Evolutionary conservation across 2,797 vertebrate genomes (phyloP), one percentile per base, ranked within the genome.

Genomic region (Ctenopoma kingsleyae): DNA sequence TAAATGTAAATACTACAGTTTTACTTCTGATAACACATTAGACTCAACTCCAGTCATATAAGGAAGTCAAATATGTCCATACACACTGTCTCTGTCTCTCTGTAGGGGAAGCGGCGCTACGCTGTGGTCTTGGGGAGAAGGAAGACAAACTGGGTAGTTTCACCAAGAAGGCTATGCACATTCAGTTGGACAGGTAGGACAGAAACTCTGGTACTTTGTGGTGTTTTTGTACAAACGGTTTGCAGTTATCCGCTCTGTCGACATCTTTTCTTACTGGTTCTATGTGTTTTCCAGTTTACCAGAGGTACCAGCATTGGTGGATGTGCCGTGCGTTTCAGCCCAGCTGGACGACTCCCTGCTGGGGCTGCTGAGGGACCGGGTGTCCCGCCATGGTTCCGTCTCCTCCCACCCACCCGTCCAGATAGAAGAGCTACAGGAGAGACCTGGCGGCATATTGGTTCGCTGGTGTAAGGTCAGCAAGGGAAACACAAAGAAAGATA

Each of bases 141-240:
- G 96, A 95, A 61, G 96, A 98, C 85, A 96, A 95, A 49, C 92
- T 99, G 60, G 96, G 96, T 87, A 97, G 79, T 81, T 99, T 99
- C 81, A 96, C 97, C 9, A 97, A 98, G 89, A 99, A 98, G 88
- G 97, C 98, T 48, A 93, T 98, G 51, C 96, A 98, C 80, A 98
- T 99, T 88, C 98, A 99, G 43, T 89, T 99, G 89, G 98, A 99
- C 90, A 99, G 98, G 97, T 98, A 88, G 92, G 68, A 62, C 41
- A 2, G 27, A 32, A 7, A 11, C 8, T 6, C 11, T 44, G 25
- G 1, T 16, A 2, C 32, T 13, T 22, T 1, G 0, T 48, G 51
- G 7, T 22, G 25, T 3, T 35, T 62, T 44, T 43, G 5, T 7
- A 3, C 16, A 3, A 25, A 25, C 51, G 6, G 16, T 4, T 30